Conservation (phyloP, 2,888 invertebrate genomes). For the Acleris sparsana region DNA sequence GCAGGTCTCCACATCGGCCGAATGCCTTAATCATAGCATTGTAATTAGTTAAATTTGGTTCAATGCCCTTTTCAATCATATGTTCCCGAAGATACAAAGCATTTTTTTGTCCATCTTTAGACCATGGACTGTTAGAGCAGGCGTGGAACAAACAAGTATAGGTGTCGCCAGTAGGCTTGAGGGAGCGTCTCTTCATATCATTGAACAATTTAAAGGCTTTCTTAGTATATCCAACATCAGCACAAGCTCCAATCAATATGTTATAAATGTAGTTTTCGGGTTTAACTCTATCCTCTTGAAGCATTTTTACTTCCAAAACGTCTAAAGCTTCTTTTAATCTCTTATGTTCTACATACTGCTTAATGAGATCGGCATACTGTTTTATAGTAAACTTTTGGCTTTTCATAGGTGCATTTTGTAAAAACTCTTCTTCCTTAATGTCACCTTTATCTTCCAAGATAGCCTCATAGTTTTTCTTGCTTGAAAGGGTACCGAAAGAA, state of each 20-base stretch:
- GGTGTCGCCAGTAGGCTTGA: slow-evolving; percentile 87
- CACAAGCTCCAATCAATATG: slow-evolving; percentile 92
- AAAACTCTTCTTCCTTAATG: slow-evolving; percentile 83
- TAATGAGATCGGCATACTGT: slow-evolving; percentile 89
- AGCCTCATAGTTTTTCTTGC: slow-evolving; percentile 49
- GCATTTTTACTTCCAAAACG: slow-evolving; percentile 89
- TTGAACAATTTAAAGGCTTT: slow-evolving; percentile 93
- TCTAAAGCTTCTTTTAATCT: slow-evolving; percentile 90
- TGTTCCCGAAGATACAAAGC: slow-evolving; percentile 86
- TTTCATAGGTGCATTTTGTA: slow-evolving; percentile 76
- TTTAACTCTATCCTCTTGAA: slow-evolving; percentile 89
- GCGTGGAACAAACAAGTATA: slow-evolving; percentile 95
- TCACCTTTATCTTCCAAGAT: slow-evolving; percentile 82
- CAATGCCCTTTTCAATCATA: slow-evolving; percentile 87
- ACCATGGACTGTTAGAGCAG: slow-evolving; percentile 91
- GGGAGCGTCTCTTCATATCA: slow-evolving; percentile 90
- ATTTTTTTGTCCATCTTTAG: slow-evolving; percentile 86
- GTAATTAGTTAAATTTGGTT: slow-evolving; percentile 90
- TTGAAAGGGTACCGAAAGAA: slow-evolving; percentile 79
- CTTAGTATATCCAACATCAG: slow-evolving; percentile 91
- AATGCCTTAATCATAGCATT: slow-evolving; percentile 96
- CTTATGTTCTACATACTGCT: slow-evolving; percentile 84
- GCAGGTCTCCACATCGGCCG: slow-evolving; percentile 90
- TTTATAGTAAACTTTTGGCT: slow-evolving; percentile 82
- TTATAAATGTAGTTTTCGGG: slow-evolving; percentile 92